Percentiles rank a stretch among this genome's conserved stretches.
Evolutionary conservation across 2,797 vertebrate species (phyloP).

Genomic region (Petrocephalus schoutedeni): DNA sequence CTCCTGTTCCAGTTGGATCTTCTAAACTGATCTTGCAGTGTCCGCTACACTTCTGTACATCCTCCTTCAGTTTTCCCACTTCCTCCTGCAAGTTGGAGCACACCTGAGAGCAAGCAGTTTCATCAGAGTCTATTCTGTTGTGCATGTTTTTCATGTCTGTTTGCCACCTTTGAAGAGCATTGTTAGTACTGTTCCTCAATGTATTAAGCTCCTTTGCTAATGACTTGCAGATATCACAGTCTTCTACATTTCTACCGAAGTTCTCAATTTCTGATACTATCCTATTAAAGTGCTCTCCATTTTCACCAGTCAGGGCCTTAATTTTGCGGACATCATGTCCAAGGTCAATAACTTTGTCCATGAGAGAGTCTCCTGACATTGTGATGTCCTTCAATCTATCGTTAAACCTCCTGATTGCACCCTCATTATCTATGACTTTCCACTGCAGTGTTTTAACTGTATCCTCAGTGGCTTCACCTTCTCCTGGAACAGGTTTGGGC

Average conservation of each 20-base stretch:
- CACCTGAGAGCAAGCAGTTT: conserved; percentile 48
- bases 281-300: conserved; percentile 62
- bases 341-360: conserved; percentile 60
- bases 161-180: conserved; percentile 56
- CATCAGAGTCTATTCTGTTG: conserved; percentile 43
- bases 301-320: conserved; percentile 59
- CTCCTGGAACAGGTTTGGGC: not conserved
- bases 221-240: conserved; percentile 56
- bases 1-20: conserved; percentile 36
- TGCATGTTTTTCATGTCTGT: conserved; percentile 49
- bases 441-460: conserved; percentile 69
- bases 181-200: conserved; percentile 63
- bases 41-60: conserved; percentile 52
- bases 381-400: conserved; percentile 67
- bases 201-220: conserved; percentile 57
- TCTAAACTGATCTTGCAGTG: conserved; percentile 46
- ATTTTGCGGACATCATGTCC: conserved; percentile 62
- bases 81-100: conserved; percentile 61
- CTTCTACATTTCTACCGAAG: conserved; percentile 50
- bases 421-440: conserved; percentile 70
- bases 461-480: conserved; percentile 42
- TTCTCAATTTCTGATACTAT: conserved; percentile 63
- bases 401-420: conserved; percentile 63
- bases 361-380: conserved; percentile 61
- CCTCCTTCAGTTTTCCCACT: conserved; percentile 52